Evolutionary conservation across 2,797 vertebrate genomes (phyloP).

Genomic region (Poeciliopsis gracilis): DNA sequence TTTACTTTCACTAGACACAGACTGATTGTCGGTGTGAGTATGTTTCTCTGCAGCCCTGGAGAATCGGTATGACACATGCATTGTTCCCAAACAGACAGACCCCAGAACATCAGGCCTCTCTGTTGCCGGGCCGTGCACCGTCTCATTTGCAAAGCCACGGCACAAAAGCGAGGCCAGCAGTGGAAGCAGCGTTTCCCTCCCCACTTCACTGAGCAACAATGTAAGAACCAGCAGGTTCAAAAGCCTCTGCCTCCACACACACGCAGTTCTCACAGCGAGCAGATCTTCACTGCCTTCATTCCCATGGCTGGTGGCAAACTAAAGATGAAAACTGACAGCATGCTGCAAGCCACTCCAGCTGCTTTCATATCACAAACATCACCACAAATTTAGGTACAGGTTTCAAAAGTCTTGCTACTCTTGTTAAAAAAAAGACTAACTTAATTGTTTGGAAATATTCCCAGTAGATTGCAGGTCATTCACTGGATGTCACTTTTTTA

Average conservation of each 20-base stretch:
- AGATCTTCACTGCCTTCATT: constrained; percentile 17
- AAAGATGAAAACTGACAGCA: not conserved
- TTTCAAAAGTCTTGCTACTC: not conserved
- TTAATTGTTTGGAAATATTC: not conserved
- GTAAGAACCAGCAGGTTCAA: constrained; percentile 54
- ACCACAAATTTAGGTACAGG: not conserved
- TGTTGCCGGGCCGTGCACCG: constrained; percentile 28
- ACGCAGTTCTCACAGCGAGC: constrained; percentile 32
- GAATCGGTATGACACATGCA: constrained; percentile 41
- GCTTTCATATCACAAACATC: not conserved
- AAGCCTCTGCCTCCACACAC: constrained; percentile 45
- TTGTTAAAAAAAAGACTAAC: not conserved
- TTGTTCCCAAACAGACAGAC: constrained; percentile 36
- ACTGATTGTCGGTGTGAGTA: constrained; percentile 2
- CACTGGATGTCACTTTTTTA: not conserved
- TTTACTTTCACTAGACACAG: not conserved
- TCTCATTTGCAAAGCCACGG: constrained; percentile 28
- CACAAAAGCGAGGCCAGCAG: constrained; percentile 61
- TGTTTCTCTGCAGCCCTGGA: constrained; percentile 15
- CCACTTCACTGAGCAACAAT: constrained; percentile 67
- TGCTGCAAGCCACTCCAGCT: not conserved
- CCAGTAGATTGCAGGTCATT: not conserved
- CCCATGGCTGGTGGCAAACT: not conserved
- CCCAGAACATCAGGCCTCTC: constrained; percentile 49
- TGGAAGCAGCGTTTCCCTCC: constrained; percentile 42